Base-by-base conservation (phyloP, 2,113 vertebrate species). In the Fukomys damarensis region DNA sequence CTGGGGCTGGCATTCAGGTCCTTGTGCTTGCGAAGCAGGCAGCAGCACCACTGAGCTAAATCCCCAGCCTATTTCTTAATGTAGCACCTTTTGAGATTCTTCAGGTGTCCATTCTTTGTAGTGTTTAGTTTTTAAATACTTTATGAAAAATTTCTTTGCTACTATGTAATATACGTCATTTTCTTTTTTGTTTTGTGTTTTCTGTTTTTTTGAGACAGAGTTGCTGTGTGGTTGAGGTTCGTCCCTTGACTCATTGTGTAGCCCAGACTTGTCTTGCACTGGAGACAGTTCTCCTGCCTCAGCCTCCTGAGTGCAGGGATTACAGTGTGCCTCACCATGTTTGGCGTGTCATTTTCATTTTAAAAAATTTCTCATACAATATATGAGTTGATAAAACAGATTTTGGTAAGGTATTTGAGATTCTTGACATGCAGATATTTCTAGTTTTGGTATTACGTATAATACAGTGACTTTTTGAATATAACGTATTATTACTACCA, bases 351-450 rank as follows among this genome's bases (percentile, higher is more conserved):
- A n/a, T 77, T 94, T n/a, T 63, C 35, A 52, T 70, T 72, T 85
- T 89, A 90, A 95, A 63, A 79, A 49, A 16, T 88, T 91, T 93
- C 32, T 76, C 22, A 24, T 79, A 7, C 8, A 79, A 7, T 77
- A 52, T 95, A 88, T 97, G 54, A 79, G 24, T 86, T 70, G 54
- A 46, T 65, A 65, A 28, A 20, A 41, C 26, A 83, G 13, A 74
- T 93, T 93, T 92, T 94, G 83, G 56, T 79, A 80, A 89, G 20
- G 32, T 65, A 7, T 74, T 92, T 56, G 65, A 38, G 22, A 63
- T 85, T 17, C 38, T 96, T 96, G 86, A 91, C 1, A 63, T 74
- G 24, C 5, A 85, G 24, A 14, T 59, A 30, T 79, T 10, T 49
- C 77, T 91, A 82, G 76, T 58, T 68, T 74, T 77, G 26, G 19